Evolutionary conservation across 1,140 invertebrate genomes (phyloP), one percentile per base, ranked within the genome.

Genomic region (Papilio aristodemus): DNA sequence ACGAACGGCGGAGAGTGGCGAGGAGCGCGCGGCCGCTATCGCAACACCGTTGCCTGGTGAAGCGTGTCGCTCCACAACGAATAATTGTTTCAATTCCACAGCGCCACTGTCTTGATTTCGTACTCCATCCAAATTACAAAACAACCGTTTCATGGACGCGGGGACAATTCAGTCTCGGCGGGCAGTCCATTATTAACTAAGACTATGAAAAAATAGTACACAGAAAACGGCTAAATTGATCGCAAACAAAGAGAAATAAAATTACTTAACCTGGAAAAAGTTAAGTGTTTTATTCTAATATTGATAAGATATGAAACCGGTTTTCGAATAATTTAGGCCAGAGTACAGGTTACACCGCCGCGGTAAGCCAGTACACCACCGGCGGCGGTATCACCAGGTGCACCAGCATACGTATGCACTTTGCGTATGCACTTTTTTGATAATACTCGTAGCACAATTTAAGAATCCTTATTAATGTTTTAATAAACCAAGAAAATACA

Each of bases 11-110:
- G n/a, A n/a, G n/a, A 32, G 27, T 32, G 27, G n/a, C n/a, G n/a
- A n/a, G n/a, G n/a, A 3, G 27, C 27, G 46, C 39, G 71, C 60
- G 57, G 69, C 41, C 67, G 71, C 66, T n/a, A n/a, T n/a, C 63
- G 74, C 78, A 81, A 70, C 85, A 82, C 77, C 75, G 75, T 82
- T 87, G 77, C n/a, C 73, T 79, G 78, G 69, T 83, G 78, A 79
- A 72, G 81, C 85, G 84, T 54, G 46, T 17, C 46, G 32, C 72
- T 69, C 79, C 72, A 71, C 69, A 74, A 70, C 77, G 72, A 74
- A 77, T 74, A 69, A 72, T 78, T 75, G 73, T 81, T 79, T 73
- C 67, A 27, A 54, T 54, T 54, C 46, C 46, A 54, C 46, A 71
- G 71, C n/a, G n/a, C 67, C 71, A 74, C 76, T 72, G 74, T 74